phyloP scores from a whole-genome alignment of 2,888 invertebrate genomes.

The Caprella mutica region DNA sequence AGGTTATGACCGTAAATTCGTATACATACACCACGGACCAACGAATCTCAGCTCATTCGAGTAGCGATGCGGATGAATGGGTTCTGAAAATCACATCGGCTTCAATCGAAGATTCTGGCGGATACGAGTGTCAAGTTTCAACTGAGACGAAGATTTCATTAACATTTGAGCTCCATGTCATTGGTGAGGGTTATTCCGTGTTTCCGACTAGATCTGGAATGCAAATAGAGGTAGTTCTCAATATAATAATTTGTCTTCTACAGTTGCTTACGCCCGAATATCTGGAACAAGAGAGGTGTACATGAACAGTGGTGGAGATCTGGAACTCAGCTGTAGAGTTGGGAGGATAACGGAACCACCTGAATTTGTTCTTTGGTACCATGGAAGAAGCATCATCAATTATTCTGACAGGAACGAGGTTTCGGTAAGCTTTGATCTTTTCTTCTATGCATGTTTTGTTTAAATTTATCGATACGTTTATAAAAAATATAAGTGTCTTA shows the following conservation, averaged over 20 bases:
- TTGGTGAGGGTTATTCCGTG: conserved; percentile 2
- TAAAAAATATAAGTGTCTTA: not conserved
- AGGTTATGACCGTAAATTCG: conserved; percentile 15
- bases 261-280: conserved; percentile 19
- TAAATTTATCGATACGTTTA: not conserved
- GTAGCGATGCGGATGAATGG: conserved; percentile 14
- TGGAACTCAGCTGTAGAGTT: conserved; percentile 14
- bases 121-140: conserved; percentile 22
- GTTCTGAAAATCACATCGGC: conserved; percentile 14
- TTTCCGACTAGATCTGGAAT: no score
- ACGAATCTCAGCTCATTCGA: conserved; percentile 15
- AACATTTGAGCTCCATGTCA: conserved; percentile 14
- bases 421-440: conserved; percentile 5
- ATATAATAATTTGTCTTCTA: not conserved
- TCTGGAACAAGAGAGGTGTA: conserved; percentile 11
- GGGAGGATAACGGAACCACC: conserved; percentile 16
- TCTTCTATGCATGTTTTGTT: not conserved
- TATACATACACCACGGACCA: conserved; percentile 19
- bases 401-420: conserved; percentile 10
- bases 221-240: no score
- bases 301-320: conserved; percentile 20
- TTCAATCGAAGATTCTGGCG: conserved; percentile 11
- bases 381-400: conserved; percentile 10
- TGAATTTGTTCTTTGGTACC: conserved; percentile 19
- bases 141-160: conserved; percentile 19